Base-by-base conservation (phyloP, 2,113 vertebrate species). In the Clarias gariepinus region DNA sequence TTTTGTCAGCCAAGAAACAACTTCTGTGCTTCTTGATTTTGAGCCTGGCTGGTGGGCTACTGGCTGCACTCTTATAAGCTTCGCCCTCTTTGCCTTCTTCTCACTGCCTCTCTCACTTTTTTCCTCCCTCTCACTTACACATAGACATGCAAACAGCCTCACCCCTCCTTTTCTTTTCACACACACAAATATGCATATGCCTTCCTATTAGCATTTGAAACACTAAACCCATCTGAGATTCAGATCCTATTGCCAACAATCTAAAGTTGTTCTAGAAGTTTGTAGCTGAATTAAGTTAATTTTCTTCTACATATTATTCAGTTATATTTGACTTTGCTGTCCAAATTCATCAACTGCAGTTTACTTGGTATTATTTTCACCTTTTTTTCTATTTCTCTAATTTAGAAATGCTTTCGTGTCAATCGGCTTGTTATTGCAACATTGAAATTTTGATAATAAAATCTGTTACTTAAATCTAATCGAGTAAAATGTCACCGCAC, bases 1-100 rank as follows among this genome's bases (percentile, higher is more conserved):
- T 93, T 92, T 92, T 93, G 92, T 91, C 94, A 93, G 92, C 90
- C 91, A 91, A 93, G 92, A 94, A 94, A 94, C 93, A 93, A 92
- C 93, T 92, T 93, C 90, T 90, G 85, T 89, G 90, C 86, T 83
- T 90, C 83, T 91, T 92, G 89, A 93, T 91, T 92, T 93, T 85
- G 83, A 89, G 91, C 89, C 90, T 84, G 92, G 91, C 83, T 86
- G 90, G 87, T 89, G 88, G 1, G 87, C 76, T 88, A 84, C 69
- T 89, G 77, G 55, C 66, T 81, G 53, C 11, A 33, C 57, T 57
- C 63, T 64, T 52, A 84, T 13, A 86, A 53, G 33, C 85, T 76
- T 15, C 47, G 57, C 83, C 69, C 81, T 84, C 63, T 28, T 79
- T 87, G 80, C 86, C 83, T 90, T 87, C 64, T n/a, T 78, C 89